phyloP scores from a whole-genome alignment of 2,888 invertebrate species.

The Octonoba sinensis region DNA sequence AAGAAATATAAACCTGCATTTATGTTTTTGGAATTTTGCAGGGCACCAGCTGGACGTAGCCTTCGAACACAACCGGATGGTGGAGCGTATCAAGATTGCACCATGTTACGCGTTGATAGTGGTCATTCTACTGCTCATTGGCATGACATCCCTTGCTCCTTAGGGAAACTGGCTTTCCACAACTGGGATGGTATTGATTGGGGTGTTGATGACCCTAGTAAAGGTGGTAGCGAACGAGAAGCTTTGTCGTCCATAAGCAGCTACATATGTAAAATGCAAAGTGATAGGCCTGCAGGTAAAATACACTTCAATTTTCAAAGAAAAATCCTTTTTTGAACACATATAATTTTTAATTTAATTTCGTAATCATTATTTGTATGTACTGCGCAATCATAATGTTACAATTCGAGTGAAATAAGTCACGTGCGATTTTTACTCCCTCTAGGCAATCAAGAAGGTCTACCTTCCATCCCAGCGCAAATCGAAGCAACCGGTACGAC shows the following conservation, averaged over 20 bases:
- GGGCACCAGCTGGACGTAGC: constrained; percentile 58
- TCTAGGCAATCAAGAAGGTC: constrained; percentile 38
- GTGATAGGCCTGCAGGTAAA: constrained; percentile 36
- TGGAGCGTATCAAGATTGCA: constrained; percentile 69
- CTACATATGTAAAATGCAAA: constrained; percentile 68
- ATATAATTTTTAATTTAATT: too few relatives aligned
- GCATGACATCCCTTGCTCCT: constrained; percentile 69
- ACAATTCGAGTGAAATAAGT: too few relatives aligned
- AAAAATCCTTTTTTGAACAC: too few relatives aligned
- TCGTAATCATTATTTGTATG: too few relatives aligned
- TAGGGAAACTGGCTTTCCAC: constrained; percentile 65
- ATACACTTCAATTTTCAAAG: neutral
- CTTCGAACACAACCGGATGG: constrained; percentile 68
- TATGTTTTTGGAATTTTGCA: neutral
- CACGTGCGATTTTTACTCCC: too few relatives aligned
- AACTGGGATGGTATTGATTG: constrained; percentile 55
- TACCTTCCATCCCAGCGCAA: constrained; percentile 36
- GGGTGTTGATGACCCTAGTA: constrained; percentile 27
- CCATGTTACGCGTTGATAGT: constrained; percentile 68
- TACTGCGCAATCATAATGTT: too few relatives aligned
- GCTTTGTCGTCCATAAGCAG: constrained; percentile 63
- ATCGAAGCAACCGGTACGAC: constrained; percentile 31
- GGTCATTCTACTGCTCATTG: constrained; percentile 69
- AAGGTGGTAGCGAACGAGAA: constrained; percentile 24
- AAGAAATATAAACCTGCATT: too few relatives aligned